Evolutionary conservation across 2,797 vertebrate species (phyloP).

Genomic region (Apogon talboti): DNA sequence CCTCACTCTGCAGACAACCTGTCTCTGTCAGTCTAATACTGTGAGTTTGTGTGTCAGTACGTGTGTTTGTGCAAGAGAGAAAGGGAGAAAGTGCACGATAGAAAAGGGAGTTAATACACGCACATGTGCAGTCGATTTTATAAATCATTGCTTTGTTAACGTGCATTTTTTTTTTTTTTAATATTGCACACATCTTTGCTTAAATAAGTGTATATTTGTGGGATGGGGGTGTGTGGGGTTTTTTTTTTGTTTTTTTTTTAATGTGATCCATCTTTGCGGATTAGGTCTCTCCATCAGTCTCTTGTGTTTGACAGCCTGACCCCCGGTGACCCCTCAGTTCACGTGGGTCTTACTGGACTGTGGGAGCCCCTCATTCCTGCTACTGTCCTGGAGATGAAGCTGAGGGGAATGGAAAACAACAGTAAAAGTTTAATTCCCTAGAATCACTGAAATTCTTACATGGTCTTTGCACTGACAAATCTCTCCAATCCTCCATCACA

Average conservation of each 20-base stretch:
- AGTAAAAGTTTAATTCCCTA: not conserved
- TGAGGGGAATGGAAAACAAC: not conserved
- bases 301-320: slow-evolving; percentile 68
- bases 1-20: slow-evolving; percentile 74
- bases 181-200: not conserved
- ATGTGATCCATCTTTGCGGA: slow-evolving; percentile 84
- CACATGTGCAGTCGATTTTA: not conserved
- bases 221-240: not conserved
- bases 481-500: slow-evolving; percentile 7
- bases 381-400: slow-evolving; percentile 58
- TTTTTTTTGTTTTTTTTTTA: slow-evolving; percentile 64
- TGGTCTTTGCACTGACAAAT: not conserved
- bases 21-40: slow-evolving; percentile 73
- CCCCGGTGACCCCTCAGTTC: slow-evolving; percentile 57
- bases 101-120: not conserved
- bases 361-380: slow-evolving; percentile 73
- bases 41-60: slow-evolving; percentile 59
- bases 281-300: slow-evolving; percentile 77
- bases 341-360: slow-evolving; percentile 68
- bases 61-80: slow-evolving; percentile 36
- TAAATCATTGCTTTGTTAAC: not conserved
- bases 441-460: slow-evolving; percentile 5
- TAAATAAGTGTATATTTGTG: slow-evolving; percentile 16
- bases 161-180: not conserved
- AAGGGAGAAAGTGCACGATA: slow-evolving; percentile 25